Percentiles rank a stretch among this genome's conserved stretches.
Evolutionary conservation across 37 sponge, comb jelly and placozoan genomes (phyloP).

Genomic region (Mnemiopsis leidyi): DNA sequence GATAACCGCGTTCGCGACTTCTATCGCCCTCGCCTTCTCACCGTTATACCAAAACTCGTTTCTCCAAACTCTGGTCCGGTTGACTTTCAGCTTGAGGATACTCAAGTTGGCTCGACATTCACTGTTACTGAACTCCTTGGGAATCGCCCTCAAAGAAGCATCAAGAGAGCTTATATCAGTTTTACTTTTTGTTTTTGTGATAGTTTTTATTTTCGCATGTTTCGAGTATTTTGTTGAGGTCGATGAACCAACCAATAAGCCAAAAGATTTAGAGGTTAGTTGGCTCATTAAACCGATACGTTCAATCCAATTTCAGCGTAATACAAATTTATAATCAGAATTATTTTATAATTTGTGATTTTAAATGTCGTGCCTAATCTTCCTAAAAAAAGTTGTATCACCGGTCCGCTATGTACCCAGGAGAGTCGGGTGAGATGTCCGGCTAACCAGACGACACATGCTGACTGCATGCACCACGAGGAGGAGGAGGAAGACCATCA

Average conservation of each 20-base stretch:
- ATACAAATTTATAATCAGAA: too few relatives aligned
- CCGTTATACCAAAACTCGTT: background rate
- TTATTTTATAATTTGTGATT: too few relatives aligned
- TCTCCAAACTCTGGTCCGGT: background rate
- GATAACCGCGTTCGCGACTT: background rate
- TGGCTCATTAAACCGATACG: too few relatives aligned
- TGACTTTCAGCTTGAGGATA: background rate
- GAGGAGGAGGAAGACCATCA: background rate
- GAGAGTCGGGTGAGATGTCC: too few relatives aligned
- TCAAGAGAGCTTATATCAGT: conserved; percentile 11
- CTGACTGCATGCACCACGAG: background rate
- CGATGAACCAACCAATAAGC: background rate
- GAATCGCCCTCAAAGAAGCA: background rate
- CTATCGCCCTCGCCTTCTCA: background rate
- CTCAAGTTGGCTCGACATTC: background rate
- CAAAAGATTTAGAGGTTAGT: too few relatives aligned
- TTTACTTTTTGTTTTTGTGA: background rate
- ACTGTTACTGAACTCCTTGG: background rate
- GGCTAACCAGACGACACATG: too few relatives aligned
- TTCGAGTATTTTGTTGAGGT: conserved; percentile 31
- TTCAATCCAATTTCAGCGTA: too few relatives aligned
- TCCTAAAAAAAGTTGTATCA: too few relatives aligned
- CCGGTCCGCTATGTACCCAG: too few relatives aligned
- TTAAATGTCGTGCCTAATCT: too few relatives aligned
- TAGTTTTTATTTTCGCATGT: conserved; percentile 11